phyloP scores from a whole-genome alignment of 2,888 invertebrate species.

The Yponomeuta malinellus region DNA sequence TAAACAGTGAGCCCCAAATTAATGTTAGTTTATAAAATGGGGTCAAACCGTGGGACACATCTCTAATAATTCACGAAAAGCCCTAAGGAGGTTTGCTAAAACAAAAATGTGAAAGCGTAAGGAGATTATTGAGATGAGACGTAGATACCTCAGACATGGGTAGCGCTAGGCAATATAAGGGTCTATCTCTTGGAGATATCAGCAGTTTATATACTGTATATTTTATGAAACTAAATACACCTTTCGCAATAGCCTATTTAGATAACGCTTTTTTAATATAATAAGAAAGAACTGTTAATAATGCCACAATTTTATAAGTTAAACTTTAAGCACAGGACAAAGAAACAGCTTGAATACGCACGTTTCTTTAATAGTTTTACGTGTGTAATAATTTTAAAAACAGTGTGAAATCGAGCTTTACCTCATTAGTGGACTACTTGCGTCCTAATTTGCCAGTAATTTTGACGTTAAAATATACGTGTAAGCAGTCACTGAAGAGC shows the following conservation, averaged over 20 bases:
- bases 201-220: neutral
- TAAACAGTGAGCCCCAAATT: neutral
- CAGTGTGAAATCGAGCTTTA: too few species aligned
- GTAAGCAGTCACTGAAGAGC: too few species aligned
- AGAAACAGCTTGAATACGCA: too few species aligned
- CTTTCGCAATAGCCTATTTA: neutral
- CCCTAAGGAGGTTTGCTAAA: slow-evolving; percentile 55
- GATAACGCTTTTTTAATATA: too few species aligned
- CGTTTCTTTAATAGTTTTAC: too few species aligned
- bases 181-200: neutral
- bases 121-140: slow-evolving; percentile 37
- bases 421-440: too few species aligned
- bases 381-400: too few species aligned
- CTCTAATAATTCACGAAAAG: slow-evolving; percentile 20
- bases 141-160: neutral
- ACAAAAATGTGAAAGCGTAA: slow-evolving; percentile 56
- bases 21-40: neutral
- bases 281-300: too few species aligned
- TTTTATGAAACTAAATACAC: neutral
- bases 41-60: neutral
- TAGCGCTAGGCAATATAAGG: neutral
- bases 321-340: too few species aligned
- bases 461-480: too few species aligned
- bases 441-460: too few species aligned
- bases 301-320: too few species aligned